Conservation (phyloP, 1,140 invertebrate species). For the Calycopis cecrops region DNA sequence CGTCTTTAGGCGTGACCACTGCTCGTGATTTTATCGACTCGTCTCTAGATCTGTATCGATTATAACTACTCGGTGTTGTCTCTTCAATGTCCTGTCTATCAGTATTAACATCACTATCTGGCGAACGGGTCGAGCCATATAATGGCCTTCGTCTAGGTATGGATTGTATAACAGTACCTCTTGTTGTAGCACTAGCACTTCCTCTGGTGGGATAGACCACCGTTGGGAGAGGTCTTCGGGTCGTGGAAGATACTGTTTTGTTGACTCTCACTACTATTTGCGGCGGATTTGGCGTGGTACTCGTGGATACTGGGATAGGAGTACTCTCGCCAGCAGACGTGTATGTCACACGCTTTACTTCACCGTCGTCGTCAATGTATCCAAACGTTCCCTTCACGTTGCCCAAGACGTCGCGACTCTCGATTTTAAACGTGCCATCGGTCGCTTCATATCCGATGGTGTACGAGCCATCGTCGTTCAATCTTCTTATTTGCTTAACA, state of each 20-base stretch:
- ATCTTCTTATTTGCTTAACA: conserved; percentile 85
- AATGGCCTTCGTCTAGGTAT: conserved; percentile 76
- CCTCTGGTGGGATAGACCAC: conserved; percentile 67
- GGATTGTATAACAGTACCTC: conserved; percentile 77
- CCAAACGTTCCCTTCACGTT: conserved; percentile 92
- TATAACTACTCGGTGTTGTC: conserved; percentile 50
- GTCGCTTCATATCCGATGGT: conserved; percentile 90
- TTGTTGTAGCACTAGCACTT: conserved; percentile 64
- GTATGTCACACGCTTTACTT: conserved; percentile 90
- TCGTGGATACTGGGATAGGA: conserved; percentile 59
- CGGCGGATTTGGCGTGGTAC: conserved; percentile 64
- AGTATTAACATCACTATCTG: conserved; percentile 45
- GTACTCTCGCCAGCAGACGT: conserved; percentile 76
- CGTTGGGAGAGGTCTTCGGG: conserved; percentile 62
- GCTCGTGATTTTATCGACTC: conserved; percentile 46
- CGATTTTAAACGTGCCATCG: conserved; percentile 89
- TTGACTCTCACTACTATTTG: conserved; percentile 61
- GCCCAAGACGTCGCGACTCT: conserved; percentile 86
- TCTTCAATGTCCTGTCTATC: conserved; percentile 51
- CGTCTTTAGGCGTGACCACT: conserved; percentile 41
- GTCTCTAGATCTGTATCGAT: conserved; percentile 51
- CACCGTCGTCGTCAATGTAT: conserved; percentile 86
- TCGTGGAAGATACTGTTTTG: conserved; percentile 66
- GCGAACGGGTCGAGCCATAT: conserved; percentile 33
- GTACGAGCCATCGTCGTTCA: conserved; percentile 90